Conservation (phyloP, 2,797 vertebrate genomes). For the Mormyrops attenuatus region DNA sequence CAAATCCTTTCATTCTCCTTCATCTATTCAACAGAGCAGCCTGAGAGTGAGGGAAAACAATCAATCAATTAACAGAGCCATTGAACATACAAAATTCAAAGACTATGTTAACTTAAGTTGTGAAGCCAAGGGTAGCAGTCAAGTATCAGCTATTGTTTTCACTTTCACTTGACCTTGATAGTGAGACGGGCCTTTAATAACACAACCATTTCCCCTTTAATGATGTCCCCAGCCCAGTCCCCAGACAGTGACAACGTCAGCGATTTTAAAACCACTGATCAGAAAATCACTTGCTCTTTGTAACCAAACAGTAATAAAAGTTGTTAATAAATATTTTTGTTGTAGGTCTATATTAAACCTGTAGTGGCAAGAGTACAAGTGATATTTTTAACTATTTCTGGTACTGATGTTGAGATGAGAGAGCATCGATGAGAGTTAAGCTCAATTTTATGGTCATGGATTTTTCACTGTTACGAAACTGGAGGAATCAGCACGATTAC, state of each 20-base stretch:
- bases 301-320: background rate
- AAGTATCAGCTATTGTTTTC: background rate
- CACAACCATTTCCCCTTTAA: background rate
- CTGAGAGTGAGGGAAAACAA: background rate
- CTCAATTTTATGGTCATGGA: background rate
- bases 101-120: background rate
- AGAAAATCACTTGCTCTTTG: background rate
- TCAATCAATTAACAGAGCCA: background rate
- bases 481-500: background rate
- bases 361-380: background rate
- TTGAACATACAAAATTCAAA: background rate
- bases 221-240: background rate
- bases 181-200: background rate
- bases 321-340: background rate
- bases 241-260: background rate
- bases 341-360: background rate
- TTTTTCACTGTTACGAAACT: background rate
- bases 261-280: background rate
- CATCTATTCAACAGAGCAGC: conserved; percentile 16
- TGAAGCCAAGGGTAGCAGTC: background rate
- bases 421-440: background rate
- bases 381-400: background rate
- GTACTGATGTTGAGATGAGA: background rate
- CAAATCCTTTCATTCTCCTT: conserved; percentile 34
- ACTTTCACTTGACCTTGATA: conserved; percentile 2